These are phyloP conservation scores for Delichon dasypus DNA, from an alignment of 2,797 vertebrate genomes.

Conservation along the genomic window DNA sequence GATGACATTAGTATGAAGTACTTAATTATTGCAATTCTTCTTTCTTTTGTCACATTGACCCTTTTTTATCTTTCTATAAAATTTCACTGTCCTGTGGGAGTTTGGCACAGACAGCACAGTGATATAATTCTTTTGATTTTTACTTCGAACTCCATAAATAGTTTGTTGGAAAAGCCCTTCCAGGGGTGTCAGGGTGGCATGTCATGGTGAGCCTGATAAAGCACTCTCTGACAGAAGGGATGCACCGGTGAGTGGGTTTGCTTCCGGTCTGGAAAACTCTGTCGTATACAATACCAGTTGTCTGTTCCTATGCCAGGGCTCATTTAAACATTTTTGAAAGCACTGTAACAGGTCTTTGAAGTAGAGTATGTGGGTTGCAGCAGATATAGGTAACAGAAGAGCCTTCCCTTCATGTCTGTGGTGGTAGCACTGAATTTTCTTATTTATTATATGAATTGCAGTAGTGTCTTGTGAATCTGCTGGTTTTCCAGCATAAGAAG, in stretches of 20 bases:
- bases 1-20: neutral
- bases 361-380: neutral
- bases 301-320: neutral
- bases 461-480: neutral
- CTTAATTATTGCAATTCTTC: neutral
- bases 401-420: neutral
- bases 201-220: neutral
- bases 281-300: neutral
- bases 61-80: neutral
- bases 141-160: neutral
- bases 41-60: neutral
- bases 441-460: neutral
- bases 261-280: neutral
- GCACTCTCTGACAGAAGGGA: accelerated
- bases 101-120: neutral
- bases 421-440: neutral
- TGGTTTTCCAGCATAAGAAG: neutral
- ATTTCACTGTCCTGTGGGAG: neutral
- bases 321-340: neutral
- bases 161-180: neutral
- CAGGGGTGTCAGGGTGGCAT: neutral
- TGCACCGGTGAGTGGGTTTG: neutral
- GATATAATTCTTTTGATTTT: neutral
- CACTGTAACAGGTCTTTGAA: neutral
- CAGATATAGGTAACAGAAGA: neutral